A percentile compares a stretch with the other conserved stretches of the same genome.
Conservation (phyloP, 2,888 invertebrate genomes). For the Drosophila maculinotata region DNA sequence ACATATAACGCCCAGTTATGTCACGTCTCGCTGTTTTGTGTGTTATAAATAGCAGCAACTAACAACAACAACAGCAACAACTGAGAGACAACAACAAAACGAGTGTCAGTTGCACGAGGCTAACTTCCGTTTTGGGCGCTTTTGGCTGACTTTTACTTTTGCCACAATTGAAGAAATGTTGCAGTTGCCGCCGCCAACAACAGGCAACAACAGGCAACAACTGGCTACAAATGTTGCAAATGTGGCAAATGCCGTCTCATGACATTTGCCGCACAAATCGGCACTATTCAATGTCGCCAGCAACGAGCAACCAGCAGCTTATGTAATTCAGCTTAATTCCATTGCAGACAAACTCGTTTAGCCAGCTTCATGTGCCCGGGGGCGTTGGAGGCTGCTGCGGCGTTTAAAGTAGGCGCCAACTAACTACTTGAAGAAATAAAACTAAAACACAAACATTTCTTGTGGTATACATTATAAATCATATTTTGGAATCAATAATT, state of each 20-base stretch:
- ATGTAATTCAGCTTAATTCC: constrained; percentile 54
- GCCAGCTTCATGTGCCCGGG: constrained; percentile 2
- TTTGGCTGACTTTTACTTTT: constrained; percentile 69
- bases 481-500: background rate
- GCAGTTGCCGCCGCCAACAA: constrained; percentile 21
- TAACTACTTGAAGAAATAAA: constrained; percentile 1
- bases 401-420: constrained; percentile 6
- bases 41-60: constrained; percentile 46
- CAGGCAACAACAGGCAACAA: constrained; percentile 13
- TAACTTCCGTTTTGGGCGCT: constrained; percentile 61
- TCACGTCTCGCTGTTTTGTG: constrained; percentile 30
- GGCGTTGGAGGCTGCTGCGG: background rate
- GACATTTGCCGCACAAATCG: constrained; percentile 68
- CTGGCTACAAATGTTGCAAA: constrained; percentile 8
- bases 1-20: constrained; percentile 43
- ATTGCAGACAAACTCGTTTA: constrained; percentile 60
- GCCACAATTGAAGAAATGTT: constrained; percentile 50
- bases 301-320: constrained; percentile 35
- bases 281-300: constrained; percentile 71
- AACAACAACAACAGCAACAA: constrained; percentile 28
- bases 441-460: background rate
- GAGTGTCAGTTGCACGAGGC: constrained; percentile 28
- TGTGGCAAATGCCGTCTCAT: constrained; percentile 63
- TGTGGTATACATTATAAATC: background rate
- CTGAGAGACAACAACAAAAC: constrained; percentile 24